Conservation (phyloP, 2,113 vertebrate species). For the Fukomys damarensis region DNA sequence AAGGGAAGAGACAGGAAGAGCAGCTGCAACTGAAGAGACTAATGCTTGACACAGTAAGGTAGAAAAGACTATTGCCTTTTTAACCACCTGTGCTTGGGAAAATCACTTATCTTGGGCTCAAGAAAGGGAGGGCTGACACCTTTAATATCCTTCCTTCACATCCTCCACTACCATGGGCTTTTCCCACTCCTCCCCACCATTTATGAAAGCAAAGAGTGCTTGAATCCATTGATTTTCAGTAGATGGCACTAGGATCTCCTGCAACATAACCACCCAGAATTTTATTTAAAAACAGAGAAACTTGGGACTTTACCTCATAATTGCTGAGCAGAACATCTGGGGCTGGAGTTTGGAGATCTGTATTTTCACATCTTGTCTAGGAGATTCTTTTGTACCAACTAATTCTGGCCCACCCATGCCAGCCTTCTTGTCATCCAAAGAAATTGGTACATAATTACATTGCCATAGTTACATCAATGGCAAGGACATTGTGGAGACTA, state of each 20-base stretch:
- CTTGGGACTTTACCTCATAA: neutral
- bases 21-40: neutral
- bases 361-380: neutral
- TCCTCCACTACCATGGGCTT: neutral
- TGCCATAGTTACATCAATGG: neutral
- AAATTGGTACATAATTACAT: neutral
- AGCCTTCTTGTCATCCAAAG: neutral
- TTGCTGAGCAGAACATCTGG: neutral
- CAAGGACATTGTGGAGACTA: neutral
- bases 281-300: neutral
- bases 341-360: neutral
- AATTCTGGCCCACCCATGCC: neutral
- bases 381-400: neutral
- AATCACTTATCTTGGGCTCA: accelerated
- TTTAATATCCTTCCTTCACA: neutral
- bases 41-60: neutral
- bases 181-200: neutral
- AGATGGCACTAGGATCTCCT: neutral
- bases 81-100: neutral
- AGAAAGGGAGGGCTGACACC: neutral
- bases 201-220: neutral
- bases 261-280: neutral
- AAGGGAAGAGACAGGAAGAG: neutral
- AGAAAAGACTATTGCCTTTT: neutral
- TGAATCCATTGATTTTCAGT: neutral